Conservation (phyloP, 1,140 invertebrate species). For the Rhopalosiphum maidis region DNA sequence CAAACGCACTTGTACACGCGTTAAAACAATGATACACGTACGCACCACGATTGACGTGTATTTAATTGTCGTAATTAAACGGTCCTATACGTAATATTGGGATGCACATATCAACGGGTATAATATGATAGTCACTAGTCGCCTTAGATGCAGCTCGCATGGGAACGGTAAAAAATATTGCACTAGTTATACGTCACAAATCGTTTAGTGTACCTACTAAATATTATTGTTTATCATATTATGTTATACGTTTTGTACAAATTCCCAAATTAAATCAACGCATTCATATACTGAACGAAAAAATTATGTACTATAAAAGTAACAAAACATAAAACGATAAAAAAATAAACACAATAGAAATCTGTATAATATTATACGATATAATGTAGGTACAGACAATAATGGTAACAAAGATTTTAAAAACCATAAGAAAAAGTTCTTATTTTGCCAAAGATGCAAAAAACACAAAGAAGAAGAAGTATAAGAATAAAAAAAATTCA, state of each 20-base stretch:
- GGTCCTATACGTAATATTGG: not conserved
- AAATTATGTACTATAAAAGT: not conserved
- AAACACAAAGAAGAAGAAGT: not conserved
- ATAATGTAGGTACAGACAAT: not conserved
- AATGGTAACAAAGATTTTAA: not conserved
- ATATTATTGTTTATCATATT: not conserved
- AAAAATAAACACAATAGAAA: not conserved
- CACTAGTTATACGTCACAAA: not conserved
- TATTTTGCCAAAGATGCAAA: not conserved
- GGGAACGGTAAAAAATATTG: not conserved
- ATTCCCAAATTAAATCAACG: not conserved
- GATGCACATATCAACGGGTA: not conserved
- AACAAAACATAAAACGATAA: not conserved
- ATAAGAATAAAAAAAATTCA: not conserved
- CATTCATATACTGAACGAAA: not conserved
- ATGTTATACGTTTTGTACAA: not conserved
- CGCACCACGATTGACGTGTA: not conserved
- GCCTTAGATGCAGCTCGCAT: not conserved
- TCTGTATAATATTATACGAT: not conserved
- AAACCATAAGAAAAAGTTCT: not conserved
- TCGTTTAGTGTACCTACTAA: not conserved
- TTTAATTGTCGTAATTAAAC: constrained; percentile 12
- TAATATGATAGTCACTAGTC: not conserved
- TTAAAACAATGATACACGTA: constrained; percentile 18
- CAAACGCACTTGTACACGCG: too few species aligned